These are phyloP conservation scores for Ectemnius cavifrons DNA, from an alignment of 2,888 invertebrate genomes.

Conservation along the genomic window DNA sequence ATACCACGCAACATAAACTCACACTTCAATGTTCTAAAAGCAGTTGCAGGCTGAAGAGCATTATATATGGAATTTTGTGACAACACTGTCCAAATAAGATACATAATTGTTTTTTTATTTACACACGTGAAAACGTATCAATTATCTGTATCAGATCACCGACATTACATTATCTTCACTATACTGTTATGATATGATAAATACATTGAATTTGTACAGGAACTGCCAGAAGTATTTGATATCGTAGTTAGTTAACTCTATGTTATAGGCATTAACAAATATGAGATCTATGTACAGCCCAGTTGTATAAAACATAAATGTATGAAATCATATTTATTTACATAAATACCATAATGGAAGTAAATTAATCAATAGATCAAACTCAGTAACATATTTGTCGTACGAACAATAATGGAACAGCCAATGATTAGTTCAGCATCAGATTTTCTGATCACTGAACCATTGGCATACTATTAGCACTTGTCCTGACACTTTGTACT, in stretches of 20 bases:
- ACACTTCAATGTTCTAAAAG: slow-evolving; percentile 88
- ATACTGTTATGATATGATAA: too few species aligned
- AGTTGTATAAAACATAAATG: slow-evolving; percentile 7
- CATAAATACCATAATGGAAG: slow-evolving; percentile 1
- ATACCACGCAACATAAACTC: slow-evolving; percentile 82
- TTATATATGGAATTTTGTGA: background rate
- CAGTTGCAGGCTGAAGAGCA: slow-evolving; percentile 75
- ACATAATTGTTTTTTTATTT: background rate
- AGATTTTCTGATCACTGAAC: too few species aligned
- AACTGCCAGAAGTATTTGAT: too few species aligned
- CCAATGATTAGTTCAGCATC: too few species aligned
- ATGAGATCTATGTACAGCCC: background rate
- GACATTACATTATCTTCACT: too few species aligned
- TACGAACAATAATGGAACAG: too few species aligned
- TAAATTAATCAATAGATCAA: background rate
- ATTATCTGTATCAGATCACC: too few species aligned
- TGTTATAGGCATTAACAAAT: slow-evolving; percentile 1
- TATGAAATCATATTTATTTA: background rate
- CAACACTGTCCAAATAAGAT: slow-evolving; percentile 15
- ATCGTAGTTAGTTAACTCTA: too few species aligned
- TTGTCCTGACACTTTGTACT: slow-evolving; percentile 48
- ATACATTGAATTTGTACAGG: too few species aligned
- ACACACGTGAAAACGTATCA: too few species aligned
- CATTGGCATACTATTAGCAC: slow-evolving; percentile 36
- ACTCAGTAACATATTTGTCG: too few species aligned